These are phyloP conservation scores for Clarias fuscus DNA, from an alignment of 2,797 vertebrate genomes.

Conservation along the genomic window DNA sequence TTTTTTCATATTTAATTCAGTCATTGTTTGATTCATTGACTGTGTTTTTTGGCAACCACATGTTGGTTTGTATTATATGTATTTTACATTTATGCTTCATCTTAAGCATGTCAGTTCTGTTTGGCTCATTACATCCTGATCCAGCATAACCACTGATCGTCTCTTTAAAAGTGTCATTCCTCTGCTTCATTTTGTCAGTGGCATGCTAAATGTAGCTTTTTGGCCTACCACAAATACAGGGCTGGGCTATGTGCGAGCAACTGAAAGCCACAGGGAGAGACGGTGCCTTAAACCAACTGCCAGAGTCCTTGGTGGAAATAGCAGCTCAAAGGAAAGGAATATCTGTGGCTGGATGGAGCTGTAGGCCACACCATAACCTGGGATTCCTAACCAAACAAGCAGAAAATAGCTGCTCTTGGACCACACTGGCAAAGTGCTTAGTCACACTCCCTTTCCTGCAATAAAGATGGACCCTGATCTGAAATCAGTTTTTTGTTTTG, in stretches of 20 bases:
- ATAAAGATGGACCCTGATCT: constrained; percentile 52
- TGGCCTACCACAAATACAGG: constrained; percentile 88
- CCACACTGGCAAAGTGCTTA: constrained; percentile 81
- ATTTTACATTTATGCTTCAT: constrained; percentile 6
- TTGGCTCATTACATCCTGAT: constrained; percentile 42
- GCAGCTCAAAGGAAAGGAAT: constrained; percentile 65
- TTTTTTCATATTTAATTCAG: neutral
- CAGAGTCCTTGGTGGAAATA: constrained; percentile 82
- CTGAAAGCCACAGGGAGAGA: constrained; percentile 86
- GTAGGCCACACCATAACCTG: constrained; percentile 33
- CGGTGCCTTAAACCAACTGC: constrained; percentile 83
- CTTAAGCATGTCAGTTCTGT: constrained; percentile 19
- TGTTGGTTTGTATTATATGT: neutral
- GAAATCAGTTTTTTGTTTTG: constrained; percentile 27
- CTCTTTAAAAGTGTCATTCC: constrained; percentile 72
- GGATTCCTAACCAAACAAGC: constrained; percentile 77
- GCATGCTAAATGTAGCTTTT: constrained; percentile 90
- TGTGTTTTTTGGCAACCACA: neutral
- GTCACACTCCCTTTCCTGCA: constrained; percentile 70
- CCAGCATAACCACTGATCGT: constrained; percentile 52
- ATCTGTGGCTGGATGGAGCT: constrained; percentile 30
- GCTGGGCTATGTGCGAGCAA: constrained; percentile 81
- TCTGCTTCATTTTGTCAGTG: constrained; percentile 85
- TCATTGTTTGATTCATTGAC: neutral
- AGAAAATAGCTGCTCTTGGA: constrained; percentile 82